These are phyloP conservation scores for Cataglyphis albicans DNA, from an alignment of 2,888 invertebrate genomes.

Conservation along the genomic window DNA sequence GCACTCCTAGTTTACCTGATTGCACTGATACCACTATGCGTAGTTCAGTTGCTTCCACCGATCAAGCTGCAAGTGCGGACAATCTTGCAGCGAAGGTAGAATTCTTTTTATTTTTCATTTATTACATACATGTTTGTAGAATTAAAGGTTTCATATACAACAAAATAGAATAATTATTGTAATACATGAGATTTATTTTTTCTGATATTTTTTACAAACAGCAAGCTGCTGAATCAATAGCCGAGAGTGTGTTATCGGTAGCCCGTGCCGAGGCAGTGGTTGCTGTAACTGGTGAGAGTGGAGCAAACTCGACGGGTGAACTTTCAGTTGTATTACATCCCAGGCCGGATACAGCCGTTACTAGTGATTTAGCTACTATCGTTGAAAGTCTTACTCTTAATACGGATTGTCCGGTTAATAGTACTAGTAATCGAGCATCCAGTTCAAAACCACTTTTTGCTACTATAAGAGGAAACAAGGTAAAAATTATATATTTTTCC, in stretches of 20 bases:
- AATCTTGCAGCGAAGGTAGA: conserved; percentile 93
- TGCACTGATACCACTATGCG: conserved; percentile 91
- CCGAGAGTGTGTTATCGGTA: conserved; percentile 92
- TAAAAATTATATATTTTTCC: conserved; percentile 51
- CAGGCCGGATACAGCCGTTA: conserved; percentile 88
- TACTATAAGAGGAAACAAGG: conserved; percentile 84
- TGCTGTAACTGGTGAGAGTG: conserved; percentile 87
- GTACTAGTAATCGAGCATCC: conserved; percentile 87
- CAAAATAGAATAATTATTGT: not conserved
- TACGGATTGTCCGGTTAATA: conserved; percentile 87
- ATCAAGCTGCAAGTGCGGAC: conserved; percentile 98
- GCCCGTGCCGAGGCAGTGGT: conserved; percentile 91
- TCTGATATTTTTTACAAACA: conserved; percentile 74
- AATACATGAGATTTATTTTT: not conserved
- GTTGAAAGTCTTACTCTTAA: conserved; percentile 92
- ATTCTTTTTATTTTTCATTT: not conserved
- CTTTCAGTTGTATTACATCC: conserved; percentile 88
- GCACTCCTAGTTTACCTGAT: conserved; percentile 97
- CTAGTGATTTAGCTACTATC: conserved; percentile 93
- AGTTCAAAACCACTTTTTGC: conserved; percentile 83
- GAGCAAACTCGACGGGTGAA: conserved; percentile 87
- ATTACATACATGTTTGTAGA: not conserved
- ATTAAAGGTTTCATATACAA: not conserved
- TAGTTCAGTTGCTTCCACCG: conserved; percentile 95
- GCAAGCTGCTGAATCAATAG: conserved; percentile 95